phyloP scores from a whole-genome alignment of 2,888 invertebrate genomes.

The Tribolium freemani region DNA sequence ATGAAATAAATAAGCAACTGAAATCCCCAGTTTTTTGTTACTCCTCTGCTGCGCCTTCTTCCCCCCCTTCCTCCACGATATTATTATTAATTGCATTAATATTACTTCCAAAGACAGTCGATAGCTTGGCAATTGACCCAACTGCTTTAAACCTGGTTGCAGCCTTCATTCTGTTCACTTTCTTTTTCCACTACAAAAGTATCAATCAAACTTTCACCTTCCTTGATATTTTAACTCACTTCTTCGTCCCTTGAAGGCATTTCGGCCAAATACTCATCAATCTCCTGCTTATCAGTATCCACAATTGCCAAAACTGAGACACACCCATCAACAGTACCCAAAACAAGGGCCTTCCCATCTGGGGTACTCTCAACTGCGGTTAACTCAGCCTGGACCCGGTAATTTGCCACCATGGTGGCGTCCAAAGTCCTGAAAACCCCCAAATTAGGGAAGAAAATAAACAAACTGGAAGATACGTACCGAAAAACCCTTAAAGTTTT shows the following conservation, averaged over 20 bases:
- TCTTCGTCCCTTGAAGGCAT: constrained; percentile 81
- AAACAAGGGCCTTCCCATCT: constrained; percentile 85
- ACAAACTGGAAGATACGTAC: constrained; percentile 62
- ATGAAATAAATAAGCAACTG: too few species aligned
- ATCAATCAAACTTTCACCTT: neutral
- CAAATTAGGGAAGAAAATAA: neutral
- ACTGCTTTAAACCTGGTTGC: constrained; percentile 78
- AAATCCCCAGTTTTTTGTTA: neutral
- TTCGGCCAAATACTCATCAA: constrained; percentile 74
- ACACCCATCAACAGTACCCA: constrained; percentile 95
- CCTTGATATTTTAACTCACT: constrained; percentile 63
- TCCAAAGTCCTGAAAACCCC: constrained; percentile 79
- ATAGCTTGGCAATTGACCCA: constrained; percentile 74
- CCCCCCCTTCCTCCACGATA: constrained; percentile 5
- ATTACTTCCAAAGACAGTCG: constrained; percentile 62
- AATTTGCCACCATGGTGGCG: constrained; percentile 93
- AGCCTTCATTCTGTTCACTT: constrained; percentile 76
- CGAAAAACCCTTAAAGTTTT: constrained; percentile 95
- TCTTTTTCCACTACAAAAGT: constrained; percentile 78
- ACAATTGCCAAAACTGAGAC: constrained; percentile 87
- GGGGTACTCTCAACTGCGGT: constrained; percentile 89
- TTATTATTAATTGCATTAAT: constrained; percentile 14
- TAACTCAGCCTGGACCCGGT: constrained; percentile 89
- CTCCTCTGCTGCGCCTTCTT: constrained; percentile 4
- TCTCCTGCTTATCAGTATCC: constrained; percentile 78